Conservation (phyloP, 2,888 invertebrate species). For the Melieria crassipennis region DNA sequence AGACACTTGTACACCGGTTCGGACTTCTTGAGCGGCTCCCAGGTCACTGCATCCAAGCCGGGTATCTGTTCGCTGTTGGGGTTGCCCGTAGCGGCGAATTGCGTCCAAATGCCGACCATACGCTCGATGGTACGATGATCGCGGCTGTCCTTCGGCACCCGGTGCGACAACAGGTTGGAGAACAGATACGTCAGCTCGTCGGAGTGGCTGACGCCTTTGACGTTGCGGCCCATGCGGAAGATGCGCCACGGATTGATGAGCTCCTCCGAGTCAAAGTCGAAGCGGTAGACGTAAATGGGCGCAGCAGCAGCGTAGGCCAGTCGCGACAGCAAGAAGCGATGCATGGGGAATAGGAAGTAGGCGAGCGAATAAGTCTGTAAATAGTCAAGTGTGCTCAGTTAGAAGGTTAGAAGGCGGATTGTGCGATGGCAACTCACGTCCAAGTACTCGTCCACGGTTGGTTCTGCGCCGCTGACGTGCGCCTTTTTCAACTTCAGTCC, state of each 20-base stretch:
- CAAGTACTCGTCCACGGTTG: constrained; percentile 54
- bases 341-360: constrained; percentile 53
- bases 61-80: constrained; percentile 55
- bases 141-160: constrained; percentile 53
- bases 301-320: constrained; percentile 54
- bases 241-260: constrained; percentile 56
- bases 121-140: constrained; percentile 61
- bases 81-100: constrained; percentile 60
- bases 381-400: background rate
- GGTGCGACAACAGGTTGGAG: constrained; percentile 49
- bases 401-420: too few species aligned
- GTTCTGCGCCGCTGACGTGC: constrained; percentile 55
- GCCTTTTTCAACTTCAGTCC: constrained; percentile 52
- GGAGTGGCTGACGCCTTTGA: constrained; percentile 61
- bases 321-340: constrained; percentile 56
- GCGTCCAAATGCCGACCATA: constrained; percentile 58
- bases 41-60: constrained; percentile 53
- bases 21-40: constrained; percentile 55
- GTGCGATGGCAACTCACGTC: constrained; percentile 48
- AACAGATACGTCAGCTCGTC: constrained; percentile 63
- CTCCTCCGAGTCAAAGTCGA: constrained; percentile 62
- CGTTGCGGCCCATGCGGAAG: constrained; percentile 56
- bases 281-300: constrained; percentile 61
- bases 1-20: constrained; percentile 57
- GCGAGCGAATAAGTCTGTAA: constrained; percentile 54